Conservation (phyloP, 2,797 vertebrate species). For the Sebastes diaconus region DNA sequence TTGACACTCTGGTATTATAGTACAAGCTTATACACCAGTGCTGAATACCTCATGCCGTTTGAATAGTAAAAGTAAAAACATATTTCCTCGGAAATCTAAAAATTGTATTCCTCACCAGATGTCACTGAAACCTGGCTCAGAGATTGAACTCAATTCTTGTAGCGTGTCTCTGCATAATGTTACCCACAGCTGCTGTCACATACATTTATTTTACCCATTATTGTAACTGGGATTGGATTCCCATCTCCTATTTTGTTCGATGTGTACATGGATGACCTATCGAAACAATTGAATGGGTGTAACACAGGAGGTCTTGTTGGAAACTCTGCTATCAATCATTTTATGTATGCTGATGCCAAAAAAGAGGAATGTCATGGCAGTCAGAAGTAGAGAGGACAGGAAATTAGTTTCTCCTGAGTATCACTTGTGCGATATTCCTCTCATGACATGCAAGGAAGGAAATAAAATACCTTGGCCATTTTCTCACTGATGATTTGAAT, state of each 20-base stretch:
- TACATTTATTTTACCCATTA: not conserved
- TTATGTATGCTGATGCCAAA: not conserved
- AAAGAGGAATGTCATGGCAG: not conserved
- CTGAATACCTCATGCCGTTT: not conserved
- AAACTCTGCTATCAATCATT: not conserved
- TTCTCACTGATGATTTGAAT: too few species aligned
- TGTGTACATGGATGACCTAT: not conserved
- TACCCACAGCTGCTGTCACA: not conserved
- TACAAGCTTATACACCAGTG: too few species aligned
- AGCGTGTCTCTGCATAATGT: not conserved
- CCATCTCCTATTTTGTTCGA: not conserved
- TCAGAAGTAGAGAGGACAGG: not conserved
- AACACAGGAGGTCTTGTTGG: not conserved
- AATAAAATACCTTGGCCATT: too few species aligned
- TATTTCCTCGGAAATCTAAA: not conserved
- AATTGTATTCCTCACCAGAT: not conserved
- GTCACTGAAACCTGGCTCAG: not conserved
- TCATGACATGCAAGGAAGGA: too few species aligned
- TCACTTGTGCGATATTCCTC: too few species aligned
- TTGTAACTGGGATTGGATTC: not conserved
- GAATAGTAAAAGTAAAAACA: not conserved
- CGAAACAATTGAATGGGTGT: not conserved
- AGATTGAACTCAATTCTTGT: not conserved
- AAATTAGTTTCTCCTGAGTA: too few species aligned
- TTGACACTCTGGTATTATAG: not conserved